These are phyloP conservation scores for Augiades crinisus DNA, from an alignment of 2,888 invertebrate species.

Conservation along the genomic window DNA sequence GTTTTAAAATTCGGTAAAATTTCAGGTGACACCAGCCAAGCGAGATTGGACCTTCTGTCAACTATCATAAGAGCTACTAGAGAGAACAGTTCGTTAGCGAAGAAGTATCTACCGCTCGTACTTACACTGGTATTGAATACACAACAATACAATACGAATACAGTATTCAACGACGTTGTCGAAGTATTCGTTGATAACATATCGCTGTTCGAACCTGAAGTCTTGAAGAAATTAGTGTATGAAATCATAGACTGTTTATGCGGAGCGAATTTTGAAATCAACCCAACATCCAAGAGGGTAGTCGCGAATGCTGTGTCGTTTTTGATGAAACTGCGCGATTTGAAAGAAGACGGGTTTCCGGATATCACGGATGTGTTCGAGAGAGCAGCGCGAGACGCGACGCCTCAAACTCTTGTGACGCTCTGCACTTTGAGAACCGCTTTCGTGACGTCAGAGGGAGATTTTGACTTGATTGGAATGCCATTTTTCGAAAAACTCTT, in stretches of 20 bases:
- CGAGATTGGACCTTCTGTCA: constrained; percentile 46
- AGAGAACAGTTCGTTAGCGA: constrained; percentile 44
- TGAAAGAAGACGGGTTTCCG: constrained; percentile 26
- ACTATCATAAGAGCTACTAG: constrained; percentile 43
- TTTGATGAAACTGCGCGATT: constrained; percentile 8
- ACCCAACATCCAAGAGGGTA: constrained; percentile 35
- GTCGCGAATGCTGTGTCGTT: constrained; percentile 32
- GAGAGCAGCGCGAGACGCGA: background rate
- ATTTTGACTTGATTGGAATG: background rate
- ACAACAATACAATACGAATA: constrained; percentile 27
- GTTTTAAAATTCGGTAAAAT: too few relatives aligned
- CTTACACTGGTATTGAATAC: constrained; percentile 39
- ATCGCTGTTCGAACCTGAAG: constrained; percentile 40
- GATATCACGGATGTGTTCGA: constrained; percentile 41
- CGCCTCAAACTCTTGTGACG: background rate
- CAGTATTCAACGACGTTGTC: constrained; percentile 39
- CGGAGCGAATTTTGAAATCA: constrained; percentile 28
- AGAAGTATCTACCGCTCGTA: constrained; percentile 42
- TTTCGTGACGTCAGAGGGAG: background rate
- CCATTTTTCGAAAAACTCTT: background rate
- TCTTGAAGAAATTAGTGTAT: constrained; percentile 22
- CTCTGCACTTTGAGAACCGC: background rate
- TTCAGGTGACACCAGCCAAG: constrained; percentile 43
- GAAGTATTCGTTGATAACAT: constrained; percentile 46
- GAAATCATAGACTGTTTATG: constrained; percentile 31